These are phyloP conservation scores for Harpalus rufipes DNA, from an alignment of 2,888 invertebrate species.

Conservation along the genomic window DNA sequence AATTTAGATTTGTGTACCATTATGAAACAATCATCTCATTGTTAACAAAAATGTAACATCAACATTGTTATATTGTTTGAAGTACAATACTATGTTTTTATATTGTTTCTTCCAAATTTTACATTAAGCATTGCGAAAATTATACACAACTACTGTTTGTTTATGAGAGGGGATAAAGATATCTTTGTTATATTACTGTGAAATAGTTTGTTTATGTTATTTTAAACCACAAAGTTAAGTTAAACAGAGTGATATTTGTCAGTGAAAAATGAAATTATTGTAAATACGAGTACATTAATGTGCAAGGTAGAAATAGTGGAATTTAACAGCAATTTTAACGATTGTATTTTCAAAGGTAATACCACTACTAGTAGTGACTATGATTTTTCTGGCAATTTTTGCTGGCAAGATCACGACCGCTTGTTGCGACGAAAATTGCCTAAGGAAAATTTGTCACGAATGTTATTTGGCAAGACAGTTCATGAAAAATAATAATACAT, in stretches of 20 bases:
- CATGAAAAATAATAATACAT: too few species aligned
- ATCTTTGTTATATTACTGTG: not conserved
- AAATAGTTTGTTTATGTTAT: not conserved
- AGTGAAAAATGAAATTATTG: too few species aligned
- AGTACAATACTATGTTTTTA: not conserved
- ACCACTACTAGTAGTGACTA: too few species aligned
- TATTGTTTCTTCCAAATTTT: not conserved
- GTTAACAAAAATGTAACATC: not conserved
- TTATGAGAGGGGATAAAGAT: not conserved
- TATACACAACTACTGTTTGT: not conserved
- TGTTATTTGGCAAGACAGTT: too few species aligned
- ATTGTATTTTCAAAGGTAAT: too few species aligned
- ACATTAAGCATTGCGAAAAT: not conserved
- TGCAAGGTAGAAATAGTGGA: too few species aligned
- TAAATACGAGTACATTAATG: too few species aligned
- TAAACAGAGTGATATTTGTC: not conserved
- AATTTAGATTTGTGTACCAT: not conserved
- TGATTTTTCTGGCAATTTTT: too few species aligned
- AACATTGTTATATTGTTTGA: not conserved
- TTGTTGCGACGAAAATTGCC: too few species aligned
- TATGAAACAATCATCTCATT: not conserved
- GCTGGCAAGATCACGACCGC: too few species aligned
- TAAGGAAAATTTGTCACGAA: too few species aligned
- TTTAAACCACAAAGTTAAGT: not conserved
- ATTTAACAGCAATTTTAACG: too few species aligned